Evolutionary conservation across 2,888 invertebrate species (phyloP).

Genomic region (Drosophila sordidula): DNA sequence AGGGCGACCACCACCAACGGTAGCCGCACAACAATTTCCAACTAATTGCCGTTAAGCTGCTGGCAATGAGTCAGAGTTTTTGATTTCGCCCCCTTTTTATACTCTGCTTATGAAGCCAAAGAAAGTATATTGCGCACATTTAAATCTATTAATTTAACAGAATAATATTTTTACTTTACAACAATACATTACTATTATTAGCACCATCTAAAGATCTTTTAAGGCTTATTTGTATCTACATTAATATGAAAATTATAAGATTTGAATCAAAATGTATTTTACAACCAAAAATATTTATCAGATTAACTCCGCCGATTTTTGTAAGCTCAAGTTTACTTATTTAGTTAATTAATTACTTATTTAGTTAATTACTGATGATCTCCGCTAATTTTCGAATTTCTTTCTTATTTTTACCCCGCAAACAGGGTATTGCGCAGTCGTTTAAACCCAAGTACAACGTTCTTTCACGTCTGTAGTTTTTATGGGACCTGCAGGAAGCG

Average conservation of each 20-base stretch:
- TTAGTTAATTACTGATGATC: not conserved
- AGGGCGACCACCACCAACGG: slow-evolving; percentile 43
- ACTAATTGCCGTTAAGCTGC: slow-evolving; percentile 74
- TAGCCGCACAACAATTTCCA: slow-evolving; percentile 67
- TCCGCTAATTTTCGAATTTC: too few relatives aligned
- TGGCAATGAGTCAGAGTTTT: slow-evolving; percentile 60
- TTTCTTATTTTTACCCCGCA: not conserved
- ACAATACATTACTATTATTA: too few relatives aligned
- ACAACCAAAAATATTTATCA: too few relatives aligned
- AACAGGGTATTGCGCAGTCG: not conserved
- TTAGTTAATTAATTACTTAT: rapidly evolving
- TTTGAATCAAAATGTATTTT: too few relatives aligned
- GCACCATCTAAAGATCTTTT: too few relatives aligned
- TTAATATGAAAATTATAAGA: too few relatives aligned
- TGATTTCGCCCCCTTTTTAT: not conserved
- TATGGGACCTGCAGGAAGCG: slow-evolving; percentile 48
- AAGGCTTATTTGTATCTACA: too few relatives aligned
- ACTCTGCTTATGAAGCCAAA: not conserved
- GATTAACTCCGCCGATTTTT: too few relatives aligned
- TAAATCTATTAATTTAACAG: too few relatives aligned
- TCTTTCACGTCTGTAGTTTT: not conserved
- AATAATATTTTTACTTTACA: too few relatives aligned
- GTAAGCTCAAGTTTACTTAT: too few relatives aligned
- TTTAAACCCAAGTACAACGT: not conserved
- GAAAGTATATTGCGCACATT: not conserved